A percentile compares a stretch with the other conserved stretches of the same genome.
phyloP scores from a whole-genome alignment of 2,113 vertebrate species.

The Merops nubicus region DNA sequence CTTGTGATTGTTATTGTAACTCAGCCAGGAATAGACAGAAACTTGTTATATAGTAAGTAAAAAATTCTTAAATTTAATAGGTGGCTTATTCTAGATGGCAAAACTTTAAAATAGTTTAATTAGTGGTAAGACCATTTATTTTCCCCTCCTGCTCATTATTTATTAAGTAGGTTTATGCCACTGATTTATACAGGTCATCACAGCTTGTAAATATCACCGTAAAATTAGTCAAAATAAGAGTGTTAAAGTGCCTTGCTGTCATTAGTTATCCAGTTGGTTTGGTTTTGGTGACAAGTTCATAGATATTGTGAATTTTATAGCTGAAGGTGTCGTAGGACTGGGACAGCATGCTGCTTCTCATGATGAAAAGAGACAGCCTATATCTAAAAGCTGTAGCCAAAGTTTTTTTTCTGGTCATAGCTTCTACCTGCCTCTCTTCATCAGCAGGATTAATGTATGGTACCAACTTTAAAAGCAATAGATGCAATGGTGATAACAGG shows the following conservation, averaged over 20 bases:
- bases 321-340: background rate
- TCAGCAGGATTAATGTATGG: background rate
- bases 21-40: background rate
- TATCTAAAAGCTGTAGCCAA: background rate
- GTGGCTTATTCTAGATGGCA: background rate
- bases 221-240: slow-evolving; percentile 2
- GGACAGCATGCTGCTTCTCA: background rate
- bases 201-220: slow-evolving; percentile 9
- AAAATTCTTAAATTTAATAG: background rate
- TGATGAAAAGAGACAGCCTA: background rate
- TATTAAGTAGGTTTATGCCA: background rate
- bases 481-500: background rate
- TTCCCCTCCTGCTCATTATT: background rate
- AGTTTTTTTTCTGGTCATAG: background rate
- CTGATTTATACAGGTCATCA: background rate
- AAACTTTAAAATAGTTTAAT: background rate
- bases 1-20: background rate
- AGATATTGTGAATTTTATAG: slow-evolving; percentile 11
- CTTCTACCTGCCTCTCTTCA: background rate
- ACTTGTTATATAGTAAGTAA: background rate
- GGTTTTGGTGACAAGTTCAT: background rate
- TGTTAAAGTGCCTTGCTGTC: background rate
- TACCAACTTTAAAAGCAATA: background rate
- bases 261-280: background rate
- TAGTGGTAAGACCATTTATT: background rate